Evolutionary conservation across 2,797 vertebrate species (phyloP).

Genomic region (Hephaestus fuliginosus): DNA sequence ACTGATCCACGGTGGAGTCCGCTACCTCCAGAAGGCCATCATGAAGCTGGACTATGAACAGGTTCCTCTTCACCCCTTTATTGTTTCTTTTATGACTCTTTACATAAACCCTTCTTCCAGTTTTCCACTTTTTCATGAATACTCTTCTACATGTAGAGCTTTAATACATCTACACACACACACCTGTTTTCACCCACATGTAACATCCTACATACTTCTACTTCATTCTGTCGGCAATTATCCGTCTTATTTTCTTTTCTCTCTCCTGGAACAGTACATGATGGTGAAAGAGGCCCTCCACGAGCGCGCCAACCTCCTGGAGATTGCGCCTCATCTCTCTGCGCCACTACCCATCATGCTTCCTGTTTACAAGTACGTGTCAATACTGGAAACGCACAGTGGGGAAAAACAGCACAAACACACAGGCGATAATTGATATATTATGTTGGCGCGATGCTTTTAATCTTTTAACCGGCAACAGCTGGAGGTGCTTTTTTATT

Average conservation of each 20-base stretch:
- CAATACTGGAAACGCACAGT: neutral
- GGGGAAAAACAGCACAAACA: neutral
- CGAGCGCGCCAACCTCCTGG: slow-evolving; percentile 94
- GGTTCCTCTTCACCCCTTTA: slow-evolving; percentile 78
- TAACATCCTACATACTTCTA: too few species aligned
- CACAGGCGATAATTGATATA: neutral
- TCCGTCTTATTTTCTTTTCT: accelerated
- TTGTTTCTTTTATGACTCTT: too few species aligned
- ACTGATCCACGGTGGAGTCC: slow-evolving; percentile 98
- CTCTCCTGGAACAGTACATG: slow-evolving; percentile 87
- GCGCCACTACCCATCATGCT: slow-evolving; percentile 97
- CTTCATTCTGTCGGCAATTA: too few species aligned
- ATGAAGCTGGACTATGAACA: slow-evolving; percentile 96
- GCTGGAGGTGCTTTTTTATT: neutral
- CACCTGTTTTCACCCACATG: too few species aligned
- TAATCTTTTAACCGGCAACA: neutral
- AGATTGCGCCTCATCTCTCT: slow-evolving; percentile 96
- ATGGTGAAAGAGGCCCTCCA: slow-evolving; percentile 98
- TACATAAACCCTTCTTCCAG: too few species aligned
- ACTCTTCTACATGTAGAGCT: too few species aligned
- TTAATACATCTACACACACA: too few species aligned
- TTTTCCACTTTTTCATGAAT: too few species aligned
- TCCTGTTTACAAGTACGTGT: slow-evolving; percentile 96
- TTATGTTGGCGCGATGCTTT: neutral
- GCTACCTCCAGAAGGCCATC: slow-evolving; percentile 98